Percentiles rank a stretch among this genome's conserved stretches.
Evolutionary conservation across 2,888 invertebrate genomes (phyloP).

Genomic region (Parascotia fuliginaria): DNA sequence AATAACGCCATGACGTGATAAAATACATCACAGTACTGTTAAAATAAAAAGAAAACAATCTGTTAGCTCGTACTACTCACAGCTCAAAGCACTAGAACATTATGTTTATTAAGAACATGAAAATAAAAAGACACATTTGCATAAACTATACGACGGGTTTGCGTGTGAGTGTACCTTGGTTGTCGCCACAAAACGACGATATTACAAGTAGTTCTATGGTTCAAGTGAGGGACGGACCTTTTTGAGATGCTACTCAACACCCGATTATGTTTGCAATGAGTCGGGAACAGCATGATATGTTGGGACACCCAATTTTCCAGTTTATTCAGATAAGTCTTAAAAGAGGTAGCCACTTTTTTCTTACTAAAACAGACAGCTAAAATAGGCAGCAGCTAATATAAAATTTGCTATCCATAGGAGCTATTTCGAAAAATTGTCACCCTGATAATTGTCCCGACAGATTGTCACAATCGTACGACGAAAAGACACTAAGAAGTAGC

Average conservation of each 20-base stretch:
- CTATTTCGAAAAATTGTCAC: background rate
- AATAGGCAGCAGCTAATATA: too few species aligned
- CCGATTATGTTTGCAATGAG: background rate
- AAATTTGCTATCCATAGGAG: too few species aligned
- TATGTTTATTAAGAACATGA: constrained; percentile 9
- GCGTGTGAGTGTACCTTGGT: constrained; percentile 13
- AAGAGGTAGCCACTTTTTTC: too few species aligned
- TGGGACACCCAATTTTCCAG: too few species aligned
- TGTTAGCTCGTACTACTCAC: constrained; percentile 19
- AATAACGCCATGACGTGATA: background rate
- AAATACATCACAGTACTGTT: background rate
- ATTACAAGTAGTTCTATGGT: constrained; percentile 4
- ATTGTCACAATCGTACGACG: background rate
- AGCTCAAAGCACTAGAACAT: constrained; percentile 15
- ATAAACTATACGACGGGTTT: constrained; percentile 16
- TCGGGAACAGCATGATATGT: too few species aligned
- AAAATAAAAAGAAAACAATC: constrained; percentile 28
- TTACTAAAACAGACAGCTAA: too few species aligned
- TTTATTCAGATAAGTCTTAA: too few species aligned
- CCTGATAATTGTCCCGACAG: background rate
- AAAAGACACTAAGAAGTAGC: constrained; percentile 24
- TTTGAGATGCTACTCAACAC: constrained; percentile 18
- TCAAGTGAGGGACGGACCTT: constrained; percentile 24
- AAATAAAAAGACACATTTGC: constrained; percentile 16
- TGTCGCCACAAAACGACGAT: background rate